A percentile compares a stretch with the other conserved stretches of the same genome.
These are phyloP conservation scores for Prorops nasuta DNA, from an alignment of 1,140 invertebrate genomes.

Conservation along the genomic window DNA sequence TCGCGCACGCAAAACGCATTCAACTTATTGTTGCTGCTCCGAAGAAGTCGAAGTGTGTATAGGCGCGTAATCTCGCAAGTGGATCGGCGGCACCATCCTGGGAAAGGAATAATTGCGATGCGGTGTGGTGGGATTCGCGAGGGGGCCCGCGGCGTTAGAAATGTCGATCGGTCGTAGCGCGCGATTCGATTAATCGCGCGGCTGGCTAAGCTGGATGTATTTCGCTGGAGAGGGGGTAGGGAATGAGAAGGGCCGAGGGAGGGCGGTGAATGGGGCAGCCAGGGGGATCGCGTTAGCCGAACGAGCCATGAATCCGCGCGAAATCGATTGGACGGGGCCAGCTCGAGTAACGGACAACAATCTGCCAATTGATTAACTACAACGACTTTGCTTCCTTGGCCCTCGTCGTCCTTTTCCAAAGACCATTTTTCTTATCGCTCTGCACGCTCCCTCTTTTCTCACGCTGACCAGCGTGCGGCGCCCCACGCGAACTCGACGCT, in stretches of 20 bases:
- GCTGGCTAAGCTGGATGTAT: conserved; percentile 8
- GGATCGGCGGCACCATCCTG: no score
- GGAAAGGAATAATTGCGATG: conserved; percentile 24
- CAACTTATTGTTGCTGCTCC: no score
- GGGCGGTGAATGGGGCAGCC: conserved; percentile 12
- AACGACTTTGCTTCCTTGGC: conserved; percentile 2
- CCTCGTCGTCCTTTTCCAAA: background rate
- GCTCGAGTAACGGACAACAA: conserved; percentile 41
- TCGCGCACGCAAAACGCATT: no score
- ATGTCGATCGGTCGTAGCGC: no score
- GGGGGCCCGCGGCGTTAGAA: no score
- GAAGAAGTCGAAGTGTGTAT: no score
- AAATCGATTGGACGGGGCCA: conserved; percentile 34
- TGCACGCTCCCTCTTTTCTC: conserved; percentile 14
- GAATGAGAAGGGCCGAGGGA: conserved; percentile 1
- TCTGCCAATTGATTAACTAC: conserved; percentile 47
- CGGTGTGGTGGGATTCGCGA: no score
- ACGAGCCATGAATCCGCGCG: background rate
- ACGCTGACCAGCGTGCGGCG: no score
- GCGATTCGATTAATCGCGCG: conserved; percentile 28
- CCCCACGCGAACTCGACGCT: no score
- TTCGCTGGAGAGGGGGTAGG: conserved; percentile 13
- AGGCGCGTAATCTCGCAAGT: no score
- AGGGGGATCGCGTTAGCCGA: background rate
- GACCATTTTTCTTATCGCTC: background rate